These are phyloP conservation scores for Pseudobourletiella spinata DNA, from an alignment of 1,140 invertebrate genomes.

Conservation along the genomic window DNA sequence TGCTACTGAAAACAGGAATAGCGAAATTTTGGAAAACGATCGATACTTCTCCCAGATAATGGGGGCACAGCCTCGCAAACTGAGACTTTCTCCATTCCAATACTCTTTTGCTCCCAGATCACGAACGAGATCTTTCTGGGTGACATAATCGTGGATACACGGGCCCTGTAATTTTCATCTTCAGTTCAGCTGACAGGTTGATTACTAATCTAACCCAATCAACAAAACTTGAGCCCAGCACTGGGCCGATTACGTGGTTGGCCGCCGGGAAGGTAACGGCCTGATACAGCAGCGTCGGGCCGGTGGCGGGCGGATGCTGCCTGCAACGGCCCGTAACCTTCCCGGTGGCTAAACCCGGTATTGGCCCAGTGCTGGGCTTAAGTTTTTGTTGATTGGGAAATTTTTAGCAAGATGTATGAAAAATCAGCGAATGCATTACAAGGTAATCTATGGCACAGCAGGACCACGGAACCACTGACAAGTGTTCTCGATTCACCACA, in stretches of 20 bases:
- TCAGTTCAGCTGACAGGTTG: neutral
- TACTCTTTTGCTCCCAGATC: neutral
- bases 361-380: no score
- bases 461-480: neutral
- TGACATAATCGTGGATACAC: constrained; percentile 1
- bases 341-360: no score
- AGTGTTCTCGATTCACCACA: neutral
- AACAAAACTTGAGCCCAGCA: neutral
- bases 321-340: neutral
- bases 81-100: neutral
- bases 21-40: no score
- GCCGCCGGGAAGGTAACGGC: neutral
- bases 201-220: neutral
- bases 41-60: neutral
- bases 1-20: no score
- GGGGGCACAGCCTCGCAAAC: neutral
- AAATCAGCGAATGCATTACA: no score
- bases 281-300: neutral
- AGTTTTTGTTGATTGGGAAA: no score
- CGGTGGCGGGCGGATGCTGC: neutral
- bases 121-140: neutral
- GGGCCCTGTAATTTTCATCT: neutral
- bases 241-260: neutral
- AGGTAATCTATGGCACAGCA: neutral
- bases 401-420: no score